These are phyloP conservation scores for Perca fluviatilis DNA, from an alignment of 2,113 vertebrate genomes.

Conservation along the genomic window DNA sequence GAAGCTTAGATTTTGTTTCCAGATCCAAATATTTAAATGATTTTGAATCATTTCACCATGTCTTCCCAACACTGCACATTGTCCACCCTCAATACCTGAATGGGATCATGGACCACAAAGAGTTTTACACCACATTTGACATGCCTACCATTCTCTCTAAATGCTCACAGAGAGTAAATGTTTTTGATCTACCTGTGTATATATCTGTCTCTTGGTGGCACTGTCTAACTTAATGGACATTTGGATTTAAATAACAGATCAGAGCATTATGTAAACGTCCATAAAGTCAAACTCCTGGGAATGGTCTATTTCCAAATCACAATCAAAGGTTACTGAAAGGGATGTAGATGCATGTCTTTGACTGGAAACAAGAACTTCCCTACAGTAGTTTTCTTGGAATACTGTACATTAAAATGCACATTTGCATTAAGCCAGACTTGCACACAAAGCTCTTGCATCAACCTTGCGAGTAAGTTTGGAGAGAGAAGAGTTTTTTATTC, in stretches of 20 bases:
- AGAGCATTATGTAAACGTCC: neutral
- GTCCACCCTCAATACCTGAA: neutral
- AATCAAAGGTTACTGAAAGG: conserved; percentile 3
- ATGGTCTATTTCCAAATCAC: conserved; percentile 8
- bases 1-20: conserved; percentile 1
- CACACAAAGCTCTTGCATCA: conserved; percentile 6
- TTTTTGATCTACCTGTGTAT: neutral
- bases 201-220: neutral
- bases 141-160: neutral
- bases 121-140: conserved; percentile 5
- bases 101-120: neutral
- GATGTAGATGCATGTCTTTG: conserved; percentile 4
- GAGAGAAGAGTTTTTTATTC: conserved; percentile 35
- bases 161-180: neutral
- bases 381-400: conserved; percentile 24
- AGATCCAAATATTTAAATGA: conserved; percentile 9
- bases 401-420: conserved; percentile 9
- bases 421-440: conserved; percentile 19
- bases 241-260: conserved; percentile 12
- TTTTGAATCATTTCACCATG: conserved; percentile 1
- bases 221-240: neutral
- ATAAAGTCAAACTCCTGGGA: neutral
- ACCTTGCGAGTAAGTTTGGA: neutral
- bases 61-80: neutral
- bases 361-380: neutral